phyloP scores from a whole-genome alignment of 2,113 vertebrate species.

The Morone saxatilis region DNA sequence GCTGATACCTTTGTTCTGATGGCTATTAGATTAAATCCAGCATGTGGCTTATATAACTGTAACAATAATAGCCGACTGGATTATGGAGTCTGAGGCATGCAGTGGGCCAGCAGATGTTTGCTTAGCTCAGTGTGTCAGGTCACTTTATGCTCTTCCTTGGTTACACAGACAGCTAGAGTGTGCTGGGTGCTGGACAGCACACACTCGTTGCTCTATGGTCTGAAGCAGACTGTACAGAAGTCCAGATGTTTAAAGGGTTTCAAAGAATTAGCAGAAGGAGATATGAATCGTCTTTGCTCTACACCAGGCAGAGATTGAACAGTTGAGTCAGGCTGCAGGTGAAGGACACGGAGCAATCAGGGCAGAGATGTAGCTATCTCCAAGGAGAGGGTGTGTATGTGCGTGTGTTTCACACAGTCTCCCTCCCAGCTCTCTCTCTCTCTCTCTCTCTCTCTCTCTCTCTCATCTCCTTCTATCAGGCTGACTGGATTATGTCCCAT shows the following conservation, averaged over 20 bases:
- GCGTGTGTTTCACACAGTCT: not conserved
- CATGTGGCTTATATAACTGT: constrained; percentile 73
- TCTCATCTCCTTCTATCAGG: constrained; percentile 28
- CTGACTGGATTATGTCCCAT: constrained; percentile 64
- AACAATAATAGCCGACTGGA: constrained; percentile 62
- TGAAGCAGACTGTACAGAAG: not conserved
- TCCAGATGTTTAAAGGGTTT: not conserved
- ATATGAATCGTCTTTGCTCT: not conserved
- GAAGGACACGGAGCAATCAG: not conserved
- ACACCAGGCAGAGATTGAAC: not conserved
- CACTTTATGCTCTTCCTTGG: constrained; percentile 50
- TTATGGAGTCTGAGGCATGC: constrained; percentile 68
- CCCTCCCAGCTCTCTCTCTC: not conserved
- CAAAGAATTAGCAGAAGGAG: not conserved
- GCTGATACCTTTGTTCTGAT: constrained; percentile 44
- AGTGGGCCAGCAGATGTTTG: constrained; percentile 75
- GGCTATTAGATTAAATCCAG: constrained; percentile 44
- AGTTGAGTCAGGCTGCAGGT: not conserved
- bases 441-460: constrained; percentile 3
- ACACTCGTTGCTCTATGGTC: constrained; percentile 28
- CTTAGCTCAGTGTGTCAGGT: constrained; percentile 54
- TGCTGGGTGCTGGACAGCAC: constrained; percentile 15
- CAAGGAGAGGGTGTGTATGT: not conserved
- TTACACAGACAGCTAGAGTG: constrained; percentile 55
- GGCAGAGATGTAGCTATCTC: not conserved